These are phyloP conservation scores for Forbesichthys papilliferus DNA, from an alignment of 2,113 vertebrate genomes.

Conservation along the genomic window DNA sequence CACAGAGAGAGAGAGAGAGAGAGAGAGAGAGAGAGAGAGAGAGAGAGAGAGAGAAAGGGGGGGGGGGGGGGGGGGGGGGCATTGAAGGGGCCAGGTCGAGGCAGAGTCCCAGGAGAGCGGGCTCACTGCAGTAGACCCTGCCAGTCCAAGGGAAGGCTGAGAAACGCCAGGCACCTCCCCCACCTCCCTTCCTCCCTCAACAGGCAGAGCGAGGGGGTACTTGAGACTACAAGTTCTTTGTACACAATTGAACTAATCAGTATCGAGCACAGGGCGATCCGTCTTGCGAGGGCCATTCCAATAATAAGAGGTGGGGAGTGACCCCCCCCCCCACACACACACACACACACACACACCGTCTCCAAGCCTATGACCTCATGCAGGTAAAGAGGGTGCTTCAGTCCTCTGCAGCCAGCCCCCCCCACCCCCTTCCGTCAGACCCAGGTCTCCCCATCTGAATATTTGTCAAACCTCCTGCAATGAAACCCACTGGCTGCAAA, in stretches of 20 bases:
- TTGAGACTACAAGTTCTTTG: slow-evolving; percentile 34
- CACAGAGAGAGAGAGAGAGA: slow-evolving; percentile 51
- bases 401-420: slow-evolving; percentile 13
- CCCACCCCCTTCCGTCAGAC: slow-evolving; percentile 33
- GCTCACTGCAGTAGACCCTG: slow-evolving; percentile 47
- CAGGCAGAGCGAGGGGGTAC: neutral
- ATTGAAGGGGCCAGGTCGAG: slow-evolving; percentile 59
- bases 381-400: slow-evolving; percentile 46
- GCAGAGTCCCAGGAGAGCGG: slow-evolving; percentile 56
- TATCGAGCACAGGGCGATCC: slow-evolving; percentile 26
- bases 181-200: slow-evolving; percentile 20
- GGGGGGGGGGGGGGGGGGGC: slow-evolving; percentile 27
- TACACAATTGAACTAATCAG: slow-evolving; percentile 39
- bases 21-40: neutral
- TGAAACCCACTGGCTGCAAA: slow-evolving; percentile 36
- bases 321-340: slow-evolving; percentile 4
- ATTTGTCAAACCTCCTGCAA: slow-evolving; percentile 59
- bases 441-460: slow-evolving; percentile 36
- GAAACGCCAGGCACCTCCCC: slow-evolving; percentile 46
- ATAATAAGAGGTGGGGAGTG: slow-evolving; percentile 21
- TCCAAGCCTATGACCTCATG: slow-evolving; percentile 52
- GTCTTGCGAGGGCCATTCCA: slow-evolving; percentile 25
- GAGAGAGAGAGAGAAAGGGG: slow-evolving; percentile 16
- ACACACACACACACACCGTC: neutral
- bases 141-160: slow-evolving; percentile 42